These are phyloP conservation scores for Anguilla anguilla DNA, from an alignment of 2,797 vertebrate genomes.

Conservation along the genomic window DNA sequence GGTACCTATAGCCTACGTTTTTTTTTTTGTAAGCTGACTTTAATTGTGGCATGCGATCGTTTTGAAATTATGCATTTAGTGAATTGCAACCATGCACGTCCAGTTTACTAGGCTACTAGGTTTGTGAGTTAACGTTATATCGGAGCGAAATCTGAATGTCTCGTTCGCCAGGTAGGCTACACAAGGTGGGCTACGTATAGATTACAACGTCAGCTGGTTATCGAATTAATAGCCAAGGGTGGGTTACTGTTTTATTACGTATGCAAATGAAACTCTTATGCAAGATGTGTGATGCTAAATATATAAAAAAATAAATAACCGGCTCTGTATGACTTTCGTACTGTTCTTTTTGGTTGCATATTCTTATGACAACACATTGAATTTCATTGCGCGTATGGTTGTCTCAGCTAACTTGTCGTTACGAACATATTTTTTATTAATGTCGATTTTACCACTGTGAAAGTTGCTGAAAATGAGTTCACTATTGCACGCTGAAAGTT, in stretches of 20 bases:
- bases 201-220: not conserved
- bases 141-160: not conserved
- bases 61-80: not conserved
- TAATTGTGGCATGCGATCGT: no score
- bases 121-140: not conserved
- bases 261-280: not conserved
- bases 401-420: not conserved
- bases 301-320: not conserved
- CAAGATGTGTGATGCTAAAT: not conserved
- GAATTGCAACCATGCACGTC: not conserved
- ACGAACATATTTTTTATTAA: not conserved
- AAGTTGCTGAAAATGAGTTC: not conserved
- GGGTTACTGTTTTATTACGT: not conserved
- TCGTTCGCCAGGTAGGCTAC: not conserved
- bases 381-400: not conserved
- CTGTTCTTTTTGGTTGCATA: not conserved
- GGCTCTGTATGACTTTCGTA: not conserved
- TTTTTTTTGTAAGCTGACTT: not conserved
- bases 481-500: not conserved
- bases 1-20: conserved; percentile 55
- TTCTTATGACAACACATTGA: not conserved
- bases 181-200: not conserved
- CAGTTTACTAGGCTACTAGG: not conserved
- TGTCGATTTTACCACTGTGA: not conserved
- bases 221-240: not conserved